Evolutionary conservation across 2,888 invertebrate genomes (phyloP).

Genomic region (Raillietiella orientalis): DNA sequence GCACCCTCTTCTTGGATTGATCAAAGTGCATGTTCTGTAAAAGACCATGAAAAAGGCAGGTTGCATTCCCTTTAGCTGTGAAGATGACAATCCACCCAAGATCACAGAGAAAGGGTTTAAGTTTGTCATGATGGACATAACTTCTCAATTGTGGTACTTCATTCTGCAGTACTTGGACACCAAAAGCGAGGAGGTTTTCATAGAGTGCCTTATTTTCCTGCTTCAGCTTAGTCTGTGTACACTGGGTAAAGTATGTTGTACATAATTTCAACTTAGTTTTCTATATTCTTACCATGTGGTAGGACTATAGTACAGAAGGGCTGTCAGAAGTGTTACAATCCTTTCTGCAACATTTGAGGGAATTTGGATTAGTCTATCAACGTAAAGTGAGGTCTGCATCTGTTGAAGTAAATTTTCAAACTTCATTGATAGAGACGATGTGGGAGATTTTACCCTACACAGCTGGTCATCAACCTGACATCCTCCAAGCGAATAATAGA

Average conservation of each 20-base stretch:
- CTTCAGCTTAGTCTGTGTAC: slow-evolving; percentile 86
- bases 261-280: neutral
- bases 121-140: slow-evolving; percentile 68
- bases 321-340: slow-evolving; percentile 56
- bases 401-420: neutral
- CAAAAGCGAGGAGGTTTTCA: slow-evolving; percentile 43
- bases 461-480: slow-evolving; percentile 55
- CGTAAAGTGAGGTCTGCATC: slow-evolving; percentile 32
- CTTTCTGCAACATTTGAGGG: slow-evolving; percentile 77
- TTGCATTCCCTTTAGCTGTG: too few relatives aligned
- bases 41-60: too few relatives aligned
- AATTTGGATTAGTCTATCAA: slow-evolving; percentile 90
- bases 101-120: slow-evolving; percentile 91
- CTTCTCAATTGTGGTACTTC: slow-evolving; percentile 89
- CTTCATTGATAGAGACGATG: slow-evolving; percentile 31
- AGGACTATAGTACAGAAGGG: slow-evolving; percentile 84
- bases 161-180: slow-evolving; percentile 82
- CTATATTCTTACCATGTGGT: slow-evolving; percentile 10
- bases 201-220: slow-evolving; percentile 76
- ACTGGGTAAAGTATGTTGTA: slow-evolving; percentile 36
- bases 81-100: slow-evolving; percentile 41
- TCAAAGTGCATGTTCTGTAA: too few relatives aligned
- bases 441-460: slow-evolving; percentile 76
- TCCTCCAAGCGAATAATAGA: slow-evolving; percentile 19
- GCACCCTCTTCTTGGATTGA: too few relatives aligned